Evolutionary conservation across 2,113 vertebrate genomes (phyloP).

Genomic region (Gymnobelideus leadbeateri): DNA sequence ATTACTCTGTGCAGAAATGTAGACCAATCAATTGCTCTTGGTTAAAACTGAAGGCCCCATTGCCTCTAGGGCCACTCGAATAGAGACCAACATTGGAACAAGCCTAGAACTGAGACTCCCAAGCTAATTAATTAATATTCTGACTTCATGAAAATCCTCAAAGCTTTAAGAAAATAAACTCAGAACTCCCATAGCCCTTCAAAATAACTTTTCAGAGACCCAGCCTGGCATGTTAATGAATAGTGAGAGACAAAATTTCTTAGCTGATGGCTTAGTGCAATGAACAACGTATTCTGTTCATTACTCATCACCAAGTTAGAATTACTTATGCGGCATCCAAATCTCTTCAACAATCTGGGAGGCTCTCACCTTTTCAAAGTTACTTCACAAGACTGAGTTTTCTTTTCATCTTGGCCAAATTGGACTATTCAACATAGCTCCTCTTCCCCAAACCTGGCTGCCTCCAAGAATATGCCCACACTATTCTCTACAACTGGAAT

Average conservation of each 20-base stretch:
- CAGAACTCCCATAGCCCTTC: background rate
- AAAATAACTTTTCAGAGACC: background rate
- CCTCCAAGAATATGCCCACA: background rate
- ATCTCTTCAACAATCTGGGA: conserved; percentile 11
- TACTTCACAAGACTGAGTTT: background rate
- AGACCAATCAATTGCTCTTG: conserved; percentile 33
- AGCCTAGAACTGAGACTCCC: background rate
- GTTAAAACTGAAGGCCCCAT: conserved; percentile 36
- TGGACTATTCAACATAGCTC: background rate
- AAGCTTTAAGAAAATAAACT: background rate
- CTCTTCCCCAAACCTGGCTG: background rate
- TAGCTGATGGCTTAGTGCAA: background rate
- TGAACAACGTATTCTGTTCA: background rate
- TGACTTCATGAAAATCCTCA: background rate
- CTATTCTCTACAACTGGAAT: background rate
- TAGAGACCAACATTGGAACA: background rate
- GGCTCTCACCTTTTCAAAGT: background rate
- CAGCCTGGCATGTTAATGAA: background rate
- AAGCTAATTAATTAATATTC: conserved; percentile 2
- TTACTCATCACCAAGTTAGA: background rate
- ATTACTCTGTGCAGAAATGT: conserved; percentile 22
- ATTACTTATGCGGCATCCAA: conserved; percentile 7
- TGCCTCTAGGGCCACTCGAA: conserved; percentile 35
- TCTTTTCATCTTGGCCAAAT: background rate
- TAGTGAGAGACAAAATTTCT: background rate